Percentiles rank a stretch among this genome's conserved stretches.
Evolutionary conservation across 92 coral and sea anemone species (phyloP).

Genomic region (Blastomussa wellsi): DNA sequence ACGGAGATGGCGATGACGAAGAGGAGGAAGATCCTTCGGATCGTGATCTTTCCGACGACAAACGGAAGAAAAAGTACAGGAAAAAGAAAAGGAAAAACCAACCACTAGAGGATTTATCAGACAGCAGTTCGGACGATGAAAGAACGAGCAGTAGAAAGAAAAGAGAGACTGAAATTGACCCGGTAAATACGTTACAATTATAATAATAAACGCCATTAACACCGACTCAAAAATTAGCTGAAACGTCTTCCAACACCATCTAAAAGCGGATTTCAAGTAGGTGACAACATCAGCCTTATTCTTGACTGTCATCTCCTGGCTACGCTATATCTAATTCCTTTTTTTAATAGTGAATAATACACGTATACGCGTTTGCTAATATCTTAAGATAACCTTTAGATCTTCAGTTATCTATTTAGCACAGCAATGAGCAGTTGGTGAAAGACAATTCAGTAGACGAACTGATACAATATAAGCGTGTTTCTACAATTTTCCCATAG

Average conservation of each 20-base stretch:
- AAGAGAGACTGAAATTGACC: constrained; percentile 61
- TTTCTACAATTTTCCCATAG: not conserved
- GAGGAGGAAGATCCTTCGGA: constrained; percentile 73
- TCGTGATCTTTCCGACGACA: constrained; percentile 71
- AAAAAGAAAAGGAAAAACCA: constrained; percentile 88
- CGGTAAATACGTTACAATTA: constrained; percentile 56
- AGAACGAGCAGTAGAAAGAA: constrained; percentile 38
- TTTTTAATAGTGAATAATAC: not conserved
- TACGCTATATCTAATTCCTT: no score
- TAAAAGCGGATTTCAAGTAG: no score
- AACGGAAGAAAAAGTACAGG: constrained; percentile 65
- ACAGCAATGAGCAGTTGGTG: not conserved
- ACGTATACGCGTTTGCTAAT: not conserved
- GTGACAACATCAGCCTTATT: no score
- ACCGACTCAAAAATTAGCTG: no score
- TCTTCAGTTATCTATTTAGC: not conserved
- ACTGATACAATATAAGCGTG: not conserved
- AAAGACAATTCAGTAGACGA: not conserved
- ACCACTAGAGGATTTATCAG: constrained; percentile 56
- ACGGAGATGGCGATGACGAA: constrained; percentile 92
- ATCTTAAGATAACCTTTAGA: not conserved
- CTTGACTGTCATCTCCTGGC: no score
- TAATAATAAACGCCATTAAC: no score
- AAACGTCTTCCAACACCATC: no score
- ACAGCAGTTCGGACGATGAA: constrained; percentile 96